Percentiles rank a stretch among this genome's conserved stretches.
These are phyloP conservation scores for Bambusicola thoracicus DNA, from an alignment of 2,113 vertebrate genomes.

Conservation along the genomic window DNA sequence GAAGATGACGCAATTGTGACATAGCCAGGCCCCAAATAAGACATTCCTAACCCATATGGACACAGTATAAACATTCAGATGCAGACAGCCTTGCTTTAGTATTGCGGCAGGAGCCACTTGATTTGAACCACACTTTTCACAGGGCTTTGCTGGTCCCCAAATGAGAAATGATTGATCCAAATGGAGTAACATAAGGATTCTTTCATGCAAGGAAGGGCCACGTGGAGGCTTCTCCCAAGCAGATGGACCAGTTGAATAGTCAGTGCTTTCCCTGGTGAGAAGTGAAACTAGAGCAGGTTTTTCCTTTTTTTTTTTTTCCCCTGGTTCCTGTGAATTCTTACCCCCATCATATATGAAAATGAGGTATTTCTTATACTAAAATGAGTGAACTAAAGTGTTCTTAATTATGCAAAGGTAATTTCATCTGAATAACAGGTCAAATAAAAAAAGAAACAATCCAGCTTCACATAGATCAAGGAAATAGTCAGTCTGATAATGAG, in stretches of 20 bases:
- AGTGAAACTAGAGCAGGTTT: conserved; percentile 25
- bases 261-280: conserved; percentile 3
- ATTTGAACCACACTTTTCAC: conserved; percentile 34
- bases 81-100: conserved; percentile 12
- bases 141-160: not conserved
- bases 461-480: not conserved
- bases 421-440: not conserved
- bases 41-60: conserved; percentile 56
- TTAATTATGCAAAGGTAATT: conserved; percentile 1
- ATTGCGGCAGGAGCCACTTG: not conserved
- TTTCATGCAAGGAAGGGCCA: not conserved
- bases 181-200: conserved; percentile 39
- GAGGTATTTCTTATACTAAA: not conserved
- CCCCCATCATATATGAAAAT: not conserved
- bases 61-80: conserved; percentile 36
- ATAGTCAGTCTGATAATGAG: not conserved
- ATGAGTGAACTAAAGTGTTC: not conserved
- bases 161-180: conserved; percentile 63
- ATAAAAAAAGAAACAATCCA: not conserved
- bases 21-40: conserved; percentile 36
- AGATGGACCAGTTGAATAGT: conserved; percentile 15
- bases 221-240: not conserved
- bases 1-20: conserved; percentile 53
- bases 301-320: not conserved
- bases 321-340: not conserved